Base-by-base conservation (phyloP, 2,888 invertebrate genomes). In the Amblyjoppa proteus region DNA sequence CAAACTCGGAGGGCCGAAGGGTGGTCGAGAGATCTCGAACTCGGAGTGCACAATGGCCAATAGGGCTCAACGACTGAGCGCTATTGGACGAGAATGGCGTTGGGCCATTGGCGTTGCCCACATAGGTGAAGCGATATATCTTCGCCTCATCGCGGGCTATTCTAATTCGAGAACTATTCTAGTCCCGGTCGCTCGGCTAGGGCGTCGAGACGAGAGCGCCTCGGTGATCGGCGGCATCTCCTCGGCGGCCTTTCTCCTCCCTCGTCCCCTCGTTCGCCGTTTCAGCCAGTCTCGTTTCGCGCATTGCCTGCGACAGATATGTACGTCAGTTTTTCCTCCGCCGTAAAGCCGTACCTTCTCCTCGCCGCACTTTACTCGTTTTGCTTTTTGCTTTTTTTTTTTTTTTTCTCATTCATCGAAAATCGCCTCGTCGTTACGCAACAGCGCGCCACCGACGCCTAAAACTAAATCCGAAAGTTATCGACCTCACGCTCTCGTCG, bases 261-360 rank as follows among this genome's bases (percentile, higher is more conserved):
- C 58, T 49, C 51, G 80, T 28, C 85, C 87, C 86, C 90, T 85
- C 88, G 85, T 83, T 86, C 82, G 34, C 16, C 13, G 61, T 86
- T 71, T 77, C 41, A 53, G 61, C 87, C 92, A 92, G 92, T 92
- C 89, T 90, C 88, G 88, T 88, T 87, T 89, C 89, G 87, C 87
- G 89, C 90, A 91, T 88, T 91, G 92, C 87, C 87, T 91, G 90
- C 90, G 90, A 87, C 90, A 89, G 90, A 90, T 91, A 91, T 89
- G 87, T 69, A 78, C 71, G 84, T 88, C 78, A 76, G 80, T 85
- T 84, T 78, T 64, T 51, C 58, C 87, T 74, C 77, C n/a, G 41
- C 20, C 41, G 49, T 20, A 56, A 28, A 9, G 25, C 11, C 41
- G 41, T 41, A 20, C 3, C 11, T 11, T 56, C 9, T 53, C 20